phyloP scores from a whole-genome alignment of 2,888 invertebrate genomes.

The Toxonevra muliebris region DNA sequence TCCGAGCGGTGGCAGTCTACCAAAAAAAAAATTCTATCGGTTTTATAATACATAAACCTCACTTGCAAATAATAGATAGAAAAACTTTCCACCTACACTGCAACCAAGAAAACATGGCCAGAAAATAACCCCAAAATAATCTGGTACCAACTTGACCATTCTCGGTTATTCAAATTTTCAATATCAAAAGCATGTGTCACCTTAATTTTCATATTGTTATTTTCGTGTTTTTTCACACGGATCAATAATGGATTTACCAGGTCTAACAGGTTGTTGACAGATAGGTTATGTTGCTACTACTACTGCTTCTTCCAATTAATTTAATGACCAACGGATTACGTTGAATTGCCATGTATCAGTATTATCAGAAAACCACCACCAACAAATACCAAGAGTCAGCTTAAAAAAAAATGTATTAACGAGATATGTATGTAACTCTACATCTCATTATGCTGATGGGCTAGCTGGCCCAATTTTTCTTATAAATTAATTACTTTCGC shows the following conservation, averaged over 20 bases:
- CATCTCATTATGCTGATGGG: constrained; percentile 38
- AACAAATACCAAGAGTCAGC: not conserved
- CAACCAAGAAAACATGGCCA: no score
- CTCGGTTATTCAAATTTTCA: no score
- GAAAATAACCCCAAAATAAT: no score
- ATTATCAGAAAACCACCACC: not conserved
- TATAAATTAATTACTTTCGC: constrained; percentile 44
- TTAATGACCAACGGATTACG: constrained; percentile 44
- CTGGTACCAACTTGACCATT: no score
- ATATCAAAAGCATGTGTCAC: no score
- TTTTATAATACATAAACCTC: no score
- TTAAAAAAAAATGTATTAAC: not conserved
- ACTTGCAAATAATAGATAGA: no score
- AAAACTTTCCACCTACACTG: no score
- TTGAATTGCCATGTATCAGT: constrained; percentile 29
- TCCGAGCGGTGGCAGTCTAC: no score
- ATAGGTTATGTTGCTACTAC: not conserved
- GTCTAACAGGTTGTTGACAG: not conserved
- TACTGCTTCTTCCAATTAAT: constrained; percentile 32
- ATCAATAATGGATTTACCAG: not conserved
- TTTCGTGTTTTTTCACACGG: constrained; percentile 9
- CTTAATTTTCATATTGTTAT: no score
- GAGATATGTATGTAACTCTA: not conserved
- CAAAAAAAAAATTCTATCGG: no score
- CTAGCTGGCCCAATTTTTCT: constrained; percentile 32